Base-by-base conservation (phyloP, 2,888 invertebrate species). In the Drosophila emarginata region DNA sequence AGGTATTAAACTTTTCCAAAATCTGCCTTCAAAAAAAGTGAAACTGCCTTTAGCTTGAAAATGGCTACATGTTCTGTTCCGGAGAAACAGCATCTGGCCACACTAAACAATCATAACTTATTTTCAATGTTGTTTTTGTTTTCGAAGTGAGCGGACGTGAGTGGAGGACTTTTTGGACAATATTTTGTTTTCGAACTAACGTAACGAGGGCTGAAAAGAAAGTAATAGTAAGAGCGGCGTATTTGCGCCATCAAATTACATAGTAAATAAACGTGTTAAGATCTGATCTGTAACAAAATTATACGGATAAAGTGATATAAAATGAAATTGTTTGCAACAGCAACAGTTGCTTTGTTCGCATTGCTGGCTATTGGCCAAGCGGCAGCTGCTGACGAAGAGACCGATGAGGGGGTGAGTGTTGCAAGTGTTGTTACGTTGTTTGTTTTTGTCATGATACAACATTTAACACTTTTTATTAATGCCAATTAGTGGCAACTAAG, bases 311-410 rank as follows among this genome's bases (percentile, higher is more conserved):
- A 18, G 12, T 32, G n/a, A 54, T 36, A 57, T 32, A 75, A 64
- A 14, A 86, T 81, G 79, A 84, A 77, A 68, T 70, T 77, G 72
- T 74, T 67, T 59, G 66, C 64, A 72, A 74, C 85, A 83, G 78
- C 80, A 77, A 84, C 89, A 89, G 81, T 88, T 88, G 85, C 88
- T 81, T 81, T 82, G 62, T 63, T 87, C 52, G 45, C 45, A 45
- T 69, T 86, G 61, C 61, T 87, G 60, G 66, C 60, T 61, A 59
- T 72, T 57, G 23, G 68, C 72, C 69, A 80, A 67, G 74, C 76
- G 70, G 76, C 77, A 73, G 78, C 76, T 74, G 83, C 74, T 37
- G 70, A 70, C 0, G 76, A 74, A 54, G 64, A 51, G 67, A 74
- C 2, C 2, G 63, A 69, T 21, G 67, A 68, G 65, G 80, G 78